Evolutionary conservation across 2,113 vertebrate species (phyloP), one percentile per base, ranked within the genome.

Genomic region (Megaceryle torquata): DNA sequence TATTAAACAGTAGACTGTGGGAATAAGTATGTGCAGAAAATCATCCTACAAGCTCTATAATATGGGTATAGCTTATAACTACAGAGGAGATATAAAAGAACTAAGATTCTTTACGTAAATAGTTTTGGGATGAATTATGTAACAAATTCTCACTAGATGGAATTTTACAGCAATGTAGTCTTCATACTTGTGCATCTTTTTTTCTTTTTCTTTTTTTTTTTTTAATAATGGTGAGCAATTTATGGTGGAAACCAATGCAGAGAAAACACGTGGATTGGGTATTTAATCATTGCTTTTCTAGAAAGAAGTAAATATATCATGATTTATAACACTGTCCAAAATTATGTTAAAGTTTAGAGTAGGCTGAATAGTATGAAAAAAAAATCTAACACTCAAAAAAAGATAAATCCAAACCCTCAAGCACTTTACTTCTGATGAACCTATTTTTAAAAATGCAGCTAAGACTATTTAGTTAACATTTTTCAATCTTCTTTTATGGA

Each of bases 31-130:
- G 48, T 68, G 35, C 35, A 90, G 54, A 84, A 95, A 93, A 86
- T 82, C 51, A 44, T 86, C 64, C 53, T 83, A 71, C 25, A 64
- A 61, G 26, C 48, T 76, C 60, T 3, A 10, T 91, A 82, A 82
- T 56, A 91, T 74, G 53, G 44, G 20, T 71, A 74, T 89, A 81
- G 70, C 69, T 94, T 89, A 76, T 82, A 91, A 95, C 91, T 87
- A 93, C 44, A 90, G 39, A 82, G 81, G 64, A 98, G 67, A 54
- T 76, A 80, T 39, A 70, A 56, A 91, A 82, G 41, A 97, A 91
- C 21, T 78, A 63, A 78, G 33, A 78, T 81, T 81, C 24, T 88
- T 91, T 77, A 69, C 61, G 56, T 59, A 97, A 72, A 75, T 63
- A 79, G 74, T 84, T 63, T 43, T 87, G 63, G 31, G 33, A 77